A percentile compares a stretch with the other conserved stretches of the same genome.
Conservation (phyloP, 1,140 invertebrate species). For the Aphidius ervi region DNA sequence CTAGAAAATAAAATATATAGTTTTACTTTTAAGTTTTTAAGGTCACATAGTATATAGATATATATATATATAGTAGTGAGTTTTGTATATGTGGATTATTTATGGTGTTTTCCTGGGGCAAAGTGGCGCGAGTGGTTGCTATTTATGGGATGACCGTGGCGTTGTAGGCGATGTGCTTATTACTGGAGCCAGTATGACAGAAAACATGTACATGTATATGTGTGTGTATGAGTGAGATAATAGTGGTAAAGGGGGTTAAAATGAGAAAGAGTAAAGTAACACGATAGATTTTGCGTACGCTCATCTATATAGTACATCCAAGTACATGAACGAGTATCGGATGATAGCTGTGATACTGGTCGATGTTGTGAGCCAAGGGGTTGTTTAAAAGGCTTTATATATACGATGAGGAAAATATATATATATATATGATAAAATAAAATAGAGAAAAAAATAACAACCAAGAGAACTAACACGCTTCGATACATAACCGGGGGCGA, state of each 20-base stretch:
- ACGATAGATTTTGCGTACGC: too few species aligned
- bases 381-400: too few species aligned
- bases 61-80: not conserved
- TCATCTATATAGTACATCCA: too few species aligned
- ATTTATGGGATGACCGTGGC: constrained; percentile 16
- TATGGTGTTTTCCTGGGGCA: constrained; percentile 19
- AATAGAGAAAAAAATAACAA: not conserved
- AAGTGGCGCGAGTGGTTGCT: constrained; percentile 10
- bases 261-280: not conserved
- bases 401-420: too few species aligned
- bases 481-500: constrained; percentile 17
- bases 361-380: too few species aligned
- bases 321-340: too few species aligned
- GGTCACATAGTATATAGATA: not conserved
- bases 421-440: not conserved
- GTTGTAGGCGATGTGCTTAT: constrained; percentile 15
- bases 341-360: too few species aligned
- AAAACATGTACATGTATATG: not conserved
- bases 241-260: not conserved
- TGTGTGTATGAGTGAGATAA: not conserved
- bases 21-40: constrained; percentile 19
- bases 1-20: too few species aligned
- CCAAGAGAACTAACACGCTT: constrained; percentile 14
- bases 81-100: constrained; percentile 6
- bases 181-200: constrained; percentile 15